phyloP scores from a whole-genome alignment of 2,113 vertebrate genomes.

The Corythornis madagascariensis region DNA sequence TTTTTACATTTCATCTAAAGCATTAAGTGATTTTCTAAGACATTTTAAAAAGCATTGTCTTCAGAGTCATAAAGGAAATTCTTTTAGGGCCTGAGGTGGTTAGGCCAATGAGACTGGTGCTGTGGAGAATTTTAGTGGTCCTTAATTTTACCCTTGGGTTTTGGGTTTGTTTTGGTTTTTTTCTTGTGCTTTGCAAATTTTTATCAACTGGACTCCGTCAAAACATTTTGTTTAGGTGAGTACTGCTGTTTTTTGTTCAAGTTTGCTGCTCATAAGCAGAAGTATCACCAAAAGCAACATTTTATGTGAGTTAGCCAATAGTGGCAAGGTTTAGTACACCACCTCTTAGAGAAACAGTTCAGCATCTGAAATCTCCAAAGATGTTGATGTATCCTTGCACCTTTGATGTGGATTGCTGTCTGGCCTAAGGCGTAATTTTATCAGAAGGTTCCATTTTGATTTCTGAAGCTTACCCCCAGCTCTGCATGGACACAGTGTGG shows the following conservation, averaged over 20 bases:
- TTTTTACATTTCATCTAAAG: background rate
- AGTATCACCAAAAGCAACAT: background rate
- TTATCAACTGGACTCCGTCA: background rate
- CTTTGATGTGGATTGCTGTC: background rate
- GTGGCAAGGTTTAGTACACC: background rate
- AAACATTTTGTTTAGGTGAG: background rate
- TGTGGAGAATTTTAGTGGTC: background rate
- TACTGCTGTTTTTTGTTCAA: background rate
- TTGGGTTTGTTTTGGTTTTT: too few species aligned
- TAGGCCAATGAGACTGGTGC: background rate
- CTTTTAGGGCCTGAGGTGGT: background rate
- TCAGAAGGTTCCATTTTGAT: background rate
- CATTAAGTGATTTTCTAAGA: background rate
- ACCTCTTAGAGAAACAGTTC: background rate
- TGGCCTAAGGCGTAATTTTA: background rate
- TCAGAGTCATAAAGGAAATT: background rate
- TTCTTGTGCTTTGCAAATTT: background rate
- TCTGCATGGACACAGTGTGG: background rate
- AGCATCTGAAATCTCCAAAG: background rate
- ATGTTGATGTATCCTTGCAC: background rate
- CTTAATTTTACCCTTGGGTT: too few species aligned
- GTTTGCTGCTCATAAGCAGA: background rate
- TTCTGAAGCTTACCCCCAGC: background rate
- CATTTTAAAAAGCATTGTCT: background rate
- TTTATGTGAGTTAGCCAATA: background rate